phyloP scores from a whole-genome alignment of 2,113 vertebrate genomes.

The Oncorhynchus kisutch region DNA sequence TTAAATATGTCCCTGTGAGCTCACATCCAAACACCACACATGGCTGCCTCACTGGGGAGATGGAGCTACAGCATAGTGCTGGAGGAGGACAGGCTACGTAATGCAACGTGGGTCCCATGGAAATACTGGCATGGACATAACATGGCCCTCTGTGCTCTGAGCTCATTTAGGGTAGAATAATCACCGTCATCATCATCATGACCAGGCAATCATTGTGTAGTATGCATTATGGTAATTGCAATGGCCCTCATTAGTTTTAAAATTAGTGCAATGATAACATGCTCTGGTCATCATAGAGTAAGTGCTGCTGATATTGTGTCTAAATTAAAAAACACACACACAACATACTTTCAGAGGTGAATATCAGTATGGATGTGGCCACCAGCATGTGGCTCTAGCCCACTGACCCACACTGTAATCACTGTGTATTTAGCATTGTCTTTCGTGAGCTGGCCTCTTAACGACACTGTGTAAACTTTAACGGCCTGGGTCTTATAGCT shows the following conservation, averaged over 20 bases:
- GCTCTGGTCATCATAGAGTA: constrained; percentile 11
- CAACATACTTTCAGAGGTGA: neutral
- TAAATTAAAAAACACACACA: constrained; percentile 2
- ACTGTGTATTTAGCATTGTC: constrained; percentile 71
- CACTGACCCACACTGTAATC: constrained; percentile 64
- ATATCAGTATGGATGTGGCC: constrained; percentile 17
- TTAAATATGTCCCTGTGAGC: constrained; percentile 66
- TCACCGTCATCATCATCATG: constrained; percentile 13
- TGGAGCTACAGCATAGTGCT: constrained; percentile 21
- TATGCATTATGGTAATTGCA: constrained; percentile 19
- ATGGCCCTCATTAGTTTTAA: neutral
- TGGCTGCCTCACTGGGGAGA: constrained; percentile 20
- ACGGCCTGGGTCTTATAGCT: constrained; percentile 54
- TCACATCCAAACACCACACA: constrained; percentile 29
- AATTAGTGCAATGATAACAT: constrained; percentile 12
- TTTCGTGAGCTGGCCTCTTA: constrained; percentile 66
- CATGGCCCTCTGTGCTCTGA: constrained; percentile 22
- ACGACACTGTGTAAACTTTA: constrained; percentile 72
- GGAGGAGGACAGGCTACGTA: neutral
- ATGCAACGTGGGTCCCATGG: neutral
- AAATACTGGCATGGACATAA: neutral
- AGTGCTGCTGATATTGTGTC: constrained; percentile 16
- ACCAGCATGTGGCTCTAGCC: constrained; percentile 46
- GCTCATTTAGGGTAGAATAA: constrained; percentile 17
- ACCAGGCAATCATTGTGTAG: constrained; percentile 1